Conservation (phyloP, 2,797 vertebrate species). For the Bufotes viridis region DNA sequence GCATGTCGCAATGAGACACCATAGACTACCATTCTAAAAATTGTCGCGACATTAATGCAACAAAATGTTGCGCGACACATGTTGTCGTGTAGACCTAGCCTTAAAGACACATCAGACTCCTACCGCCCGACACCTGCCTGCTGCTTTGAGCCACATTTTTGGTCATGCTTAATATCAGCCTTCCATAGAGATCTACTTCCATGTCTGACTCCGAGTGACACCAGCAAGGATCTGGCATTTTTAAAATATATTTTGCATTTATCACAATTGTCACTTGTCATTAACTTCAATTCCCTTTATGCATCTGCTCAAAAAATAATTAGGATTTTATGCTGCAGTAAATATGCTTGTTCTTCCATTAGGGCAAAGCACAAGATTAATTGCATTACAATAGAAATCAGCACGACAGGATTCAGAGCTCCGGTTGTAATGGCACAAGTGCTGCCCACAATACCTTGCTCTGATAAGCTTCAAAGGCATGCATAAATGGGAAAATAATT, state of each 20-base stretch:
- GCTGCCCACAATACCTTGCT: conserved; percentile 71
- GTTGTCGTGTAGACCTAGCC: too few species aligned
- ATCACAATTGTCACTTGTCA: conserved; percentile 76
- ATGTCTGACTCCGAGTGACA: conserved; percentile 49
- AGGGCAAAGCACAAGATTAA: conserved; percentile 79
- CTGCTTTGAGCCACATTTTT: too few species aligned
- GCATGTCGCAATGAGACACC: too few species aligned
- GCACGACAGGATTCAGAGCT: conserved; percentile 63
- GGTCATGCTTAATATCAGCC: background rate
- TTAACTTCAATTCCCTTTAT: conserved; percentile 76
- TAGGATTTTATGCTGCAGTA: conserved; percentile 78
- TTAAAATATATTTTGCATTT: conserved; percentile 73
- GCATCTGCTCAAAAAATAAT: conserved; percentile 80
- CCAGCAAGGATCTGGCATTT: conserved; percentile 66
- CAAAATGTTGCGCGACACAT: too few species aligned
- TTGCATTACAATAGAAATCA: conserved; percentile 76
- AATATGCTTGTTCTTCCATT: conserved; percentile 79
- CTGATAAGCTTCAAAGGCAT: conserved; percentile 71
- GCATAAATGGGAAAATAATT: conserved; percentile 74
- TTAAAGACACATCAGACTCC: background rate
- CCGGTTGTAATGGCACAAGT: conserved; percentile 69
- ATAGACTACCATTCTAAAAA: too few species aligned
- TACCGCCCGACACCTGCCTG: background rate
- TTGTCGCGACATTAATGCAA: too few species aligned
- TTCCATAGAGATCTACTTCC: background rate